These are phyloP conservation scores for Crenuchus spilurus DNA, from an alignment of 2,797 vertebrate genomes.

Conservation along the genomic window DNA sequence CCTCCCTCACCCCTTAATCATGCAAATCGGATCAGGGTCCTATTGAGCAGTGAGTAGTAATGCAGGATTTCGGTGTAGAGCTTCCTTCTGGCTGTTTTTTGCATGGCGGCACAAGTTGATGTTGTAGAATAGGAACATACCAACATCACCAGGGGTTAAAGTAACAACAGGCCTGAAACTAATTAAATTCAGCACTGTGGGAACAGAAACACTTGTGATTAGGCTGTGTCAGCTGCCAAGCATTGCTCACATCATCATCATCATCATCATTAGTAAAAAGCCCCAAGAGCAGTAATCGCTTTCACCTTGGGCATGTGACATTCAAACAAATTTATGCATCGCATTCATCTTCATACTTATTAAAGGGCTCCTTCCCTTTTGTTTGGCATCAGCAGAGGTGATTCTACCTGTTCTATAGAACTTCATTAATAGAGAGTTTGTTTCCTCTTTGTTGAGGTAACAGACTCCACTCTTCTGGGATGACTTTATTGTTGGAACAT, in stretches of 20 bases:
- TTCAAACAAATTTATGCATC: neutral
- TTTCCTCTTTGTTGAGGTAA: no score
- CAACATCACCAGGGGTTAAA: conserved; percentile 13
- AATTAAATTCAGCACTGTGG: conserved; percentile 9
- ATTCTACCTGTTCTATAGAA: no score
- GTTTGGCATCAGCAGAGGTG: no score
- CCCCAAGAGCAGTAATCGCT: no score
- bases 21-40: conserved; percentile 49
- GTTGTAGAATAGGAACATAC: conserved; percentile 9
- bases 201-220: conserved; percentile 7
- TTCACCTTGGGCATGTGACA: neutral
- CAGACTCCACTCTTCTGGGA: no score
- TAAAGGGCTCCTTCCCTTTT: no score
- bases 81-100: conserved; percentile 37
- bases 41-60: conserved; percentile 31
- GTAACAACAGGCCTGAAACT: conserved; percentile 7
- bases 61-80: conserved; percentile 19
- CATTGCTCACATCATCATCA: neutral
- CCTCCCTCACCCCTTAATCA: conserved; percentile 43
- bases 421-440: no score
- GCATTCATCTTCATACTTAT: neutral
- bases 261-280: neutral
- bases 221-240: neutral
- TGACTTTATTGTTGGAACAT: no score
- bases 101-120: neutral